A percentile compares a stretch with the other conserved stretches of the same genome.
Conservation (phyloP, 2,797 vertebrate species). For the Clamator glandarius region DNA sequence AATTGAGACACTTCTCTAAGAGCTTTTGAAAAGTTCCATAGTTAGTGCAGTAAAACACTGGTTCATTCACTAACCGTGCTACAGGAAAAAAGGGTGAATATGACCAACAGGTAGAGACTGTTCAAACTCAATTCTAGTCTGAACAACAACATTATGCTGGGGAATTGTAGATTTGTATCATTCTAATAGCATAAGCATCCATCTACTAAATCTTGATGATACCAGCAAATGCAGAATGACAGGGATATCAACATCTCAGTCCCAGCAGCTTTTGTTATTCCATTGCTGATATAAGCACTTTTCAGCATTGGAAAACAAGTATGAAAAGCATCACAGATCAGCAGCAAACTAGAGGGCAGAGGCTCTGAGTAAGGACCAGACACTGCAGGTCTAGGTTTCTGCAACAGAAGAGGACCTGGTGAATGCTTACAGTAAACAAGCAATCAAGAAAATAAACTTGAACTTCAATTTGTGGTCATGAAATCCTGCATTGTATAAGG, state of each 20-base stretch:
- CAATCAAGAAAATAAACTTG: not conserved
- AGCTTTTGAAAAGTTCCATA: not conserved
- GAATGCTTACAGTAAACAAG: not conserved
- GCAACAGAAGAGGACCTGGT: not conserved
- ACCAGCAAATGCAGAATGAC: not conserved
- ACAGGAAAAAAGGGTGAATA: not conserved
- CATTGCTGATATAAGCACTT: not conserved
- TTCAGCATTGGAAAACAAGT: not conserved
- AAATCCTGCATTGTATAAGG: not conserved
- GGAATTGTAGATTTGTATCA: not conserved
- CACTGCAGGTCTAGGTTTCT: not conserved
- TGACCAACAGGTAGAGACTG: not conserved
- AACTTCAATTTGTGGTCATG: not conserved
- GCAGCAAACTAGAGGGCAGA: not conserved
- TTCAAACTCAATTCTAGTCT: not conserved
- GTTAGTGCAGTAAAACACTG: not conserved
- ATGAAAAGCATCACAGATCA: not conserved
- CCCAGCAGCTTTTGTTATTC: not conserved
- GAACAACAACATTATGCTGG: not conserved
- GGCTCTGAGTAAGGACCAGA: not conserved
- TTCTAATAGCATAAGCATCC: not conserved
- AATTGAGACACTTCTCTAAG: not conserved
- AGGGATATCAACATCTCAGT: slow-evolving; percentile 6
- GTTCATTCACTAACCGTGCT: not conserved
- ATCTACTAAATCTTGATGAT: not conserved